A percentile compares a stretch with the other conserved stretches of the same genome.
phyloP scores from a whole-genome alignment of 2,888 invertebrate genomes.

The Epistrophe eligans region DNA sequence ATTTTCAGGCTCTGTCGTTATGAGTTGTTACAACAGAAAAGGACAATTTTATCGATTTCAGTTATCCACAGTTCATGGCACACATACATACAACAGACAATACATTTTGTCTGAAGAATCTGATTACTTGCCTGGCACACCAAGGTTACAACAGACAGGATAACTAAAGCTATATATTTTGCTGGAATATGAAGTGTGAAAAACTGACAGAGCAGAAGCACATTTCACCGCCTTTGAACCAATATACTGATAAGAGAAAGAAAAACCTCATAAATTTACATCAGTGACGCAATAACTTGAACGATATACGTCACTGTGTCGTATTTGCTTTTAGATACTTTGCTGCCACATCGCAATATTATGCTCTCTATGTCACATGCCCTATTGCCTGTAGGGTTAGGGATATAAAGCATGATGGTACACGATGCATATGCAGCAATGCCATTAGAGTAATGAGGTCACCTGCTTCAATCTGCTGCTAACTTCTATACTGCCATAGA shows the following conservation, averaged over 20 bases:
- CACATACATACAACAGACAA: background rate
- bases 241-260: background rate
- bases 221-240: conserved; percentile 14
- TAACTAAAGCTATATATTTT: background rate
- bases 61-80: background rate
- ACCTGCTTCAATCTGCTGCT: conserved; percentile 1
- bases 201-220: conserved; percentile 19
- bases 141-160: background rate
- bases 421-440: conserved; percentile 3
- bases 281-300: conserved; percentile 27
- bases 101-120: conserved; percentile 7
- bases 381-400: background rate
- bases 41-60: conserved; percentile 17
- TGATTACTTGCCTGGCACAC: background rate
- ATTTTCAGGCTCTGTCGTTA: background rate
- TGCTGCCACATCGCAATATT: background rate
- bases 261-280: conserved; percentile 14
- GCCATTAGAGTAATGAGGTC: conserved; percentile 10
- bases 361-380: conserved; percentile 17
- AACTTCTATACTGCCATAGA: background rate
- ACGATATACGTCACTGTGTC: conserved; percentile 20
- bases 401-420: background rate
- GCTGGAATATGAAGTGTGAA: conserved; percentile 4
- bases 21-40: background rate
- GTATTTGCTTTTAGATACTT: conserved; percentile 5